Percentiles rank a stretch among this genome's conserved stretches.
Evolutionary conservation across 1,140 invertebrate genomes (phyloP).

Genomic region (Rhopalosiphum padi): DNA sequence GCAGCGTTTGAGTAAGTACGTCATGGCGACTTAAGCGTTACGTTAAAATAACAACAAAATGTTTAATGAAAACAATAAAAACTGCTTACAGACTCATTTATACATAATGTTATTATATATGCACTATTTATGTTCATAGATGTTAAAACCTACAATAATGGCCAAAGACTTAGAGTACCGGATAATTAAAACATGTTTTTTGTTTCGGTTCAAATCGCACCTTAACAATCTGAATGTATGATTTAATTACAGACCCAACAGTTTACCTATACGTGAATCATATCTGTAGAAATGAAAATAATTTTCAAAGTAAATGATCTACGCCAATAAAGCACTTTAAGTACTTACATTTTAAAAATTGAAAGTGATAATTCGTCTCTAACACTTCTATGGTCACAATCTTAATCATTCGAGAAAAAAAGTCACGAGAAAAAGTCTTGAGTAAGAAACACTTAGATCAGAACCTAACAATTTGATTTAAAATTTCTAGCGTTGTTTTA

Average conservation of each 20-base stretch:
- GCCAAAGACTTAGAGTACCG: not conserved
- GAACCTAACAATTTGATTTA: too few relatives aligned
- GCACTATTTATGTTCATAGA: not conserved
- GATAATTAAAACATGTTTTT: not conserved
- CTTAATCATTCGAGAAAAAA: too few relatives aligned
- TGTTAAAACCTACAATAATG: not conserved
- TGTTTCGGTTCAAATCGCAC: not conserved
- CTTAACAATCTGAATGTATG: not conserved
- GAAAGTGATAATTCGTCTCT: too few relatives aligned
- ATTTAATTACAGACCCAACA: not conserved
- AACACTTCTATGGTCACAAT: too few relatives aligned
- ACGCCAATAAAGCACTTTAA: too few relatives aligned
- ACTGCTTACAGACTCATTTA: not conserved
- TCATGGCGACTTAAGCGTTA: not conserved
- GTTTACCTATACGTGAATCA: not conserved
- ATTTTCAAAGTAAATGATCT: not conserved
- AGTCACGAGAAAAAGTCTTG: too few relatives aligned
- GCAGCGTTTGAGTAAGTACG: not conserved
- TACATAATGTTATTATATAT: not conserved
- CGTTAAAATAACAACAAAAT: not conserved
- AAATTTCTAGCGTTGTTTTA: too few relatives aligned
- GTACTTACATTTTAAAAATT: too few relatives aligned
- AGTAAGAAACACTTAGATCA: too few relatives aligned
- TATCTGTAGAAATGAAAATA: not conserved
- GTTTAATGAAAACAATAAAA: not conserved